phyloP scores from a whole-genome alignment of 1,140 invertebrate genomes.

The Sitophilus oryzae region DNA sequence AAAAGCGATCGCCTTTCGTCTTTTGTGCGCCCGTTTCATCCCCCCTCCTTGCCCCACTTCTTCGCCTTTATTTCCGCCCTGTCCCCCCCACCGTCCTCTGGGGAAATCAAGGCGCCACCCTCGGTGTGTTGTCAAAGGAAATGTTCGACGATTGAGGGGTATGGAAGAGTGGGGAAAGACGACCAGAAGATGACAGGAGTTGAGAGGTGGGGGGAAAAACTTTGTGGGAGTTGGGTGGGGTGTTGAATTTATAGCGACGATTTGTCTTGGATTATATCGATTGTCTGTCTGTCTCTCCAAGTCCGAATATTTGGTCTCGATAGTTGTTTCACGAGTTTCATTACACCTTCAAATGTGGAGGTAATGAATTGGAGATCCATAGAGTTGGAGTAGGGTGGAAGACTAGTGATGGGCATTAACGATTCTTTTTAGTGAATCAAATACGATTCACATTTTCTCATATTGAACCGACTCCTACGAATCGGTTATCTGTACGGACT shows the following conservation, averaged over 20 bases:
- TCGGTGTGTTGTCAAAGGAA: conserved; percentile 22
- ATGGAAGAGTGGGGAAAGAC: neutral
- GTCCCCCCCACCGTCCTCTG: conserved; percentile 5
- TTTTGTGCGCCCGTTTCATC: conserved; percentile 16
- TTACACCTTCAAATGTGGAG: too few species aligned
- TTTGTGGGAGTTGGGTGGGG: neutral
- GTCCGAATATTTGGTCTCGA: neutral
- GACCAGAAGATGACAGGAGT: too few species aligned
- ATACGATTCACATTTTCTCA: too few species aligned
- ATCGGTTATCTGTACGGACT: too few species aligned
- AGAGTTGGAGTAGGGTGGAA: too few species aligned
- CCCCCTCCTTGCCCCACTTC: neutral
- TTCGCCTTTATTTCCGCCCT: too few species aligned
- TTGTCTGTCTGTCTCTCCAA: neutral
- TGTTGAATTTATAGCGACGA: conserved; percentile 20
- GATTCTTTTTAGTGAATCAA: too few species aligned
- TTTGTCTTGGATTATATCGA: conserved; percentile 21
- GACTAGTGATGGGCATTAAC: too few species aligned
- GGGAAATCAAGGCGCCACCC: conserved; percentile 25
- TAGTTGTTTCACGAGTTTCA: neutral
- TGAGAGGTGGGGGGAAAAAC: neutral
- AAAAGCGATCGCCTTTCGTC: conserved; percentile 26
- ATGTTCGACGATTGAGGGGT: conserved; percentile 6
- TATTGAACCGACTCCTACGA: too few species aligned
- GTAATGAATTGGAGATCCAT: too few species aligned